Base-by-base conservation (phyloP, 2,113 vertebrate genomes). In the Jaculus jaculus region DNA sequence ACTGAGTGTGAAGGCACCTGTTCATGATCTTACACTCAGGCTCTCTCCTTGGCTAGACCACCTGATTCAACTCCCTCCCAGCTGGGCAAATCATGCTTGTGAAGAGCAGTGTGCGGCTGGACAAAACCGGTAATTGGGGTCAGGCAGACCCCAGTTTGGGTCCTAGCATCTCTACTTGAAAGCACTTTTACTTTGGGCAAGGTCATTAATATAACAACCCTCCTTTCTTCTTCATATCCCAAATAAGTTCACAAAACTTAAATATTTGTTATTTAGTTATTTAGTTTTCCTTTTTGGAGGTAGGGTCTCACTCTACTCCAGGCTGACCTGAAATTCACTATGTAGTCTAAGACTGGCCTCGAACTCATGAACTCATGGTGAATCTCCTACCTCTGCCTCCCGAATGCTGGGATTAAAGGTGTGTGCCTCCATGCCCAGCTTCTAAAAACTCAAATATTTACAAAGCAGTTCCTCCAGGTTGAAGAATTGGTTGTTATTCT, bases 1-100 rank as follows among this genome's bases (percentile, higher is more conserved):
- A 87, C 51, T 10, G 68, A 89, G 26, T 72, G 47, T 92, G 84
- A 61, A 92, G 95, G 87, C 61, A 5, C 8, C 34, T 58, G 32
- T 8, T 0, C 63, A 63, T 65, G 37, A 17, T 26, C 30, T 30
- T 34, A 3, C 20, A 47, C 9, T 51, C 37, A 23, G 10, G 13
- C 20, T 24, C 10, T 28, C 3, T 66, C 24, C n/a, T 84, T 5
- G 58, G 39, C 58, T 42, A 15, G 47, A 47, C 21, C 7, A 0
- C 84, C 47, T 73, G 20, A 9, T 37, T 47, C 9, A 0, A 42
- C 15, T 37, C 54, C 24, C 15, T 37, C 54, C 24, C 39, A 2
- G 7, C 61, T 74, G 73, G 54, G 75, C 34, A 32, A 68, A 51
- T 65, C 61, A 28, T 28, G 78, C 16, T 79, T 58, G 24, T 80